A percentile compares a stretch with the other conserved stretches of the same genome.
Evolutionary conservation across 1,140 invertebrate genomes (phyloP).

Genomic region (Cheumatopsyche charites): DNA sequence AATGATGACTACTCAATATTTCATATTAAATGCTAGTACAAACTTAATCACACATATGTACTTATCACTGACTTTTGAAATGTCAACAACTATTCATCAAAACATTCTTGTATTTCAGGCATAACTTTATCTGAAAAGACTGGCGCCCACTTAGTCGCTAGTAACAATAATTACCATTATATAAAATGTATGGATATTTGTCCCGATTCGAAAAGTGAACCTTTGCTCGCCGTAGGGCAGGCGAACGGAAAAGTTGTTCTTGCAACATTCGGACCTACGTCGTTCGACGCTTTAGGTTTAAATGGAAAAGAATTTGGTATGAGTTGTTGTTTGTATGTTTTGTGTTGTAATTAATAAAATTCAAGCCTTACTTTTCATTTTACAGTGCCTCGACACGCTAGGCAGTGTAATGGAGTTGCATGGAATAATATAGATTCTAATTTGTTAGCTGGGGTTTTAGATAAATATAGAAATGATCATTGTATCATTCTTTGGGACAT

Average conservation of each 20-base stretch:
- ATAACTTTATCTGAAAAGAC: slow-evolving; percentile 70
- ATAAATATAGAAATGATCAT: slow-evolving; percentile 84
- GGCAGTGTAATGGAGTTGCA: slow-evolving; percentile 84
- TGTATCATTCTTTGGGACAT: slow-evolving; percentile 85
- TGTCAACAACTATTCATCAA: too few species aligned
- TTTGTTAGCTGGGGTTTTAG: slow-evolving; percentile 82
- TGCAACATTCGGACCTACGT: slow-evolving; percentile 76
- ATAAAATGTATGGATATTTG: slow-evolving; percentile 82
- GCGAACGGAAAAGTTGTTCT: slow-evolving; percentile 85
- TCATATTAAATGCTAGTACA: too few species aligned
- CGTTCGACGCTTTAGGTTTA: slow-evolving; percentile 69
- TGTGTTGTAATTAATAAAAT: neutral
- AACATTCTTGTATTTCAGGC: slow-evolving; percentile 57
- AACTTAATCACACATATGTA: too few species aligned
- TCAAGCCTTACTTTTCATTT: slow-evolving; percentile 39
- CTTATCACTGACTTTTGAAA: too few species aligned
- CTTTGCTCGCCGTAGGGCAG: slow-evolving; percentile 83
- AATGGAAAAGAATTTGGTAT: slow-evolving; percentile 80
- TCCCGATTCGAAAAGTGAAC: slow-evolving; percentile 72
- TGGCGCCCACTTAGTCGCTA: slow-evolving; percentile 70
- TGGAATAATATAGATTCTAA: slow-evolving; percentile 89
- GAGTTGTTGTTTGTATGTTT: slow-evolving; percentile 41
- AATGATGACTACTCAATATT: too few species aligned
- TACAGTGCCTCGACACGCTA: slow-evolving; percentile 76
- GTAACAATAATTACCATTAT: slow-evolving; percentile 70